Percentiles rank a stretch among this genome's conserved stretches.
Conservation (phyloP, 2,888 invertebrate genomes). For the Sicus ferrugineus region DNA sequence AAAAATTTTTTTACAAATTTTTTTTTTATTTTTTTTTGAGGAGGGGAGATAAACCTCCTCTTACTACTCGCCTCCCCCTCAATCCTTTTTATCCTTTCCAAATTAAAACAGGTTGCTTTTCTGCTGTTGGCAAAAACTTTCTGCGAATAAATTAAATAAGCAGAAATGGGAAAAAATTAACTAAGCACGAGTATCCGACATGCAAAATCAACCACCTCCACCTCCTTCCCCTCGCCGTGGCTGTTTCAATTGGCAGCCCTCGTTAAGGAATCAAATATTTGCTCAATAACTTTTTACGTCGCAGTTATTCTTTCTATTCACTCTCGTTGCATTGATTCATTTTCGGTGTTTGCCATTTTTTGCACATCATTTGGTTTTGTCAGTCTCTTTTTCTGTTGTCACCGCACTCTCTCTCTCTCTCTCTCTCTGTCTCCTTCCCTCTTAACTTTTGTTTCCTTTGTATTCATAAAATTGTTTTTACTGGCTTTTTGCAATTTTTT, state of each 20-base stretch:
- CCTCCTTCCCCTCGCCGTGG: background rate
- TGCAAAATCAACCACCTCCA: background rate
- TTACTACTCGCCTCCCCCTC: too few relatives aligned
- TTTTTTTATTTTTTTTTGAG: too few relatives aligned
- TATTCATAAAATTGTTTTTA: background rate
- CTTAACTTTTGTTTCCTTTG: background rate
- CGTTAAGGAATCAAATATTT: slow-evolving; percentile 54
- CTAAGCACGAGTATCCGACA: background rate
- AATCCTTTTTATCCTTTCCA: too few relatives aligned
- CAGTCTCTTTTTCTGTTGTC: background rate
- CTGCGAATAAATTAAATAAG: too few relatives aligned
- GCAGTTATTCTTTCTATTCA: slow-evolving; percentile 3
- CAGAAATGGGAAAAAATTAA: too few relatives aligned
- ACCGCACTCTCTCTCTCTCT: background rate
- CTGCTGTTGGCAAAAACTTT: too few relatives aligned
- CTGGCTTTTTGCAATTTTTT: background rate
- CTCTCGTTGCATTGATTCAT: slow-evolving; percentile 22
- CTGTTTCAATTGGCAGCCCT: slow-evolving; percentile 34
- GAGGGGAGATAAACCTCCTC: too few relatives aligned
- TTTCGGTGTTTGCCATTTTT: slow-evolving; percentile 13
- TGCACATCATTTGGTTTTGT: slow-evolving; percentile 4
- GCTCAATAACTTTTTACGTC: slow-evolving; percentile 48
- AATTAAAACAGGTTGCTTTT: too few relatives aligned
- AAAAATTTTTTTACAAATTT: too few relatives aligned
- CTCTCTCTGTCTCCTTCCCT: background rate